These are phyloP conservation scores for Scylla paramamosain DNA, from an alignment of 1,140 invertebrate species.

Conservation along the genomic window DNA sequence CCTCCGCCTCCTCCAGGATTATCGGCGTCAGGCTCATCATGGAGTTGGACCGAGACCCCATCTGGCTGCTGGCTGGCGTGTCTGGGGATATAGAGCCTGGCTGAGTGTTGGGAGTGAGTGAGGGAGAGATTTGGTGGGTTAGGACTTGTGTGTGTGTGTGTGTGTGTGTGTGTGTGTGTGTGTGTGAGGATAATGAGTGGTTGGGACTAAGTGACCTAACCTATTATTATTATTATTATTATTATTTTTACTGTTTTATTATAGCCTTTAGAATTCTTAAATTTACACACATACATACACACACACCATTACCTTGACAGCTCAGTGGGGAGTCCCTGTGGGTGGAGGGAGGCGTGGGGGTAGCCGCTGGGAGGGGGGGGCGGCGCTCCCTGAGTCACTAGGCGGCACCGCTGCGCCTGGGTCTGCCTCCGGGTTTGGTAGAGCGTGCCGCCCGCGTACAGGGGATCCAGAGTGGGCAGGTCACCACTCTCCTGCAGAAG, in stretches of 20 bases:
- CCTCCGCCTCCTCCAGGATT: conserved; percentile 63
- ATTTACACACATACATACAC: too few species aligned
- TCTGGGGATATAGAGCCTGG: conserved; percentile 26
- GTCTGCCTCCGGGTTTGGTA: conserved; percentile 73
- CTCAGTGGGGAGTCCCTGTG: background rate
- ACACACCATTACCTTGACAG: background rate
- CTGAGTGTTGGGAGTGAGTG: background rate
- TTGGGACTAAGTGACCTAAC: too few species aligned
- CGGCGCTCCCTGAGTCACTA: conserved; percentile 56
- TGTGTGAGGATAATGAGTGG: background rate
- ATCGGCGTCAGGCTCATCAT: conserved; percentile 62
- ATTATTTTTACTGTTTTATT: too few species aligned
- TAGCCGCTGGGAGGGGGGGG: background rate
- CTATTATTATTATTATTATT: too few species aligned
- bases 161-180: background rate
- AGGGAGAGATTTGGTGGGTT: background rate
- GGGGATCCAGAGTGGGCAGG: conserved; percentile 40
- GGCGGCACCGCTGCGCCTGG: conserved; percentile 66
- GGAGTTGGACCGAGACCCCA: conserved; percentile 54
- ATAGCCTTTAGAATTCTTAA: too few species aligned
- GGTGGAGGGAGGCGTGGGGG: background rate
- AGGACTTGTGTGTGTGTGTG: background rate
- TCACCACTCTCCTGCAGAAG: conserved; percentile 55
- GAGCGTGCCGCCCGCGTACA: conserved; percentile 50
- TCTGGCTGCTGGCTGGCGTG: conserved; percentile 1